Percentiles rank a stretch among this genome's conserved stretches.
Evolutionary conservation across 2,888 invertebrate species (phyloP).

Genomic region (Pammene fasciana): DNA sequence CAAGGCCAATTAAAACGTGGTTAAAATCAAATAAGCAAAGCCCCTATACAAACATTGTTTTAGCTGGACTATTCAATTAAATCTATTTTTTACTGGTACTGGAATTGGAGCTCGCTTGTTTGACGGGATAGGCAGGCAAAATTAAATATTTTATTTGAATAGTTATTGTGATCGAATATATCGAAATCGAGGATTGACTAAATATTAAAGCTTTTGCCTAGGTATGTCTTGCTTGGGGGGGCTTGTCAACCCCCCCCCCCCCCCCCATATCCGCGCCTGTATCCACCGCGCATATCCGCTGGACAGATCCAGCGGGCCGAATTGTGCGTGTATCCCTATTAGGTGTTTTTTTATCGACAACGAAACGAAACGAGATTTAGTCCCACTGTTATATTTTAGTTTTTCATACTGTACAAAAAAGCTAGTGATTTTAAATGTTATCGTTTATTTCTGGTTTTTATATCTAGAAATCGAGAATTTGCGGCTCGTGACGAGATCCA

Average conservation of each 20-base stretch:
- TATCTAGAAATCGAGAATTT: not conserved
- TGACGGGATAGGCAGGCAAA: conserved; percentile 1
- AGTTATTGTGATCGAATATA: not conserved
- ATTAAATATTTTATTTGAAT: conserved; percentile 5
- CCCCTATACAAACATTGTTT: conserved; percentile 11
- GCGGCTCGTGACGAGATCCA: conserved; percentile 40
- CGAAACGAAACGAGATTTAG: no score
- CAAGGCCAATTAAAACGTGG: not conserved
- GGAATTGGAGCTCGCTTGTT: conserved; percentile 5
- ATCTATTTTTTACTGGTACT: conserved; percentile 21
- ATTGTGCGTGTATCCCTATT: no score
- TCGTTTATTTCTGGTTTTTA: no score
- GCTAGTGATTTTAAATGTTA: no score
- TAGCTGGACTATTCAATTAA: conserved; percentile 17
- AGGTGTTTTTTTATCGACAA: no score
- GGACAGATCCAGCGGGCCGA: no score
- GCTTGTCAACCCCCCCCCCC: no score
- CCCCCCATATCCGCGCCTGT: no score
- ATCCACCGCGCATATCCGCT: no score
- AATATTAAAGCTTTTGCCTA: not conserved
- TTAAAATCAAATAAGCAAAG: conserved; percentile 2
- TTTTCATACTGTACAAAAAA: no score
- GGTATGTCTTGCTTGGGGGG: no score
- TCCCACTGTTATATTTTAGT: no score
- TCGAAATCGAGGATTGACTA: not conserved